Percentiles rank a stretch among this genome's conserved stretches.
Conservation (phyloP, 2,113 vertebrate species). For the Platichthys flesus region DNA sequence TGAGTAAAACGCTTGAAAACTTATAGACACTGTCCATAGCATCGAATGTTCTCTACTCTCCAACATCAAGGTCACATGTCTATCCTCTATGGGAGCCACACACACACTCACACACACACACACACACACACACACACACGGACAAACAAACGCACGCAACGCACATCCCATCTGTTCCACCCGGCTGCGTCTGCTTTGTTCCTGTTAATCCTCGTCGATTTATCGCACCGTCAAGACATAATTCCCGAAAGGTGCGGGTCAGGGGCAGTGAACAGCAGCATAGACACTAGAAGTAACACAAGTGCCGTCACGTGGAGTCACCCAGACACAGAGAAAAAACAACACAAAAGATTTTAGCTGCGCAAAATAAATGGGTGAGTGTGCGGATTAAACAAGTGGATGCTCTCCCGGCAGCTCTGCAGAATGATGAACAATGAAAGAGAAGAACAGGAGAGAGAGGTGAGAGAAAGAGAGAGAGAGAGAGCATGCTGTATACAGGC, state of each 20-base stretch:
- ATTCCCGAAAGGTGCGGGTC: constrained; percentile 53
- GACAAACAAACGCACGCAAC: constrained; percentile 12
- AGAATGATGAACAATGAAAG: constrained; percentile 44
- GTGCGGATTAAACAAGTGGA: constrained; percentile 1
- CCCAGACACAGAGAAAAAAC: background rate
- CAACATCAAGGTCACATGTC: constrained; percentile 69
- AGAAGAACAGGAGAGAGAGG: background rate
- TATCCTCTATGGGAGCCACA: constrained; percentile 1
- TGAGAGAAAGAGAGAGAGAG: constrained; percentile 1
- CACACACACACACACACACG: background rate
- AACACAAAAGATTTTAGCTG: constrained; percentile 12
- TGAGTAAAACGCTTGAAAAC: constrained; percentile 2
- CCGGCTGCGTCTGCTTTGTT: constrained; percentile 62
- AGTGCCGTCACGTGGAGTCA: background rate
- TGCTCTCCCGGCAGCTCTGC: constrained; percentile 33
- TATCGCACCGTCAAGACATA: constrained; percentile 47
- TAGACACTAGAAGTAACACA: background rate
- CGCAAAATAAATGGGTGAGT: background rate
- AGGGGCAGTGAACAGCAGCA: constrained; percentile 21
- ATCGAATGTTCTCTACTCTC: constrained; percentile 39
- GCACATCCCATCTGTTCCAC: constrained; percentile 70
- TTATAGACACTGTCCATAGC: background rate
- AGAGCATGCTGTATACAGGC: background rate
- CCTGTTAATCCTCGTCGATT: constrained; percentile 70
- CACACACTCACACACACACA: background rate